Conservation (phyloP, 1,140 invertebrate genomes). For the Oncopodura yosiiana region DNA sequence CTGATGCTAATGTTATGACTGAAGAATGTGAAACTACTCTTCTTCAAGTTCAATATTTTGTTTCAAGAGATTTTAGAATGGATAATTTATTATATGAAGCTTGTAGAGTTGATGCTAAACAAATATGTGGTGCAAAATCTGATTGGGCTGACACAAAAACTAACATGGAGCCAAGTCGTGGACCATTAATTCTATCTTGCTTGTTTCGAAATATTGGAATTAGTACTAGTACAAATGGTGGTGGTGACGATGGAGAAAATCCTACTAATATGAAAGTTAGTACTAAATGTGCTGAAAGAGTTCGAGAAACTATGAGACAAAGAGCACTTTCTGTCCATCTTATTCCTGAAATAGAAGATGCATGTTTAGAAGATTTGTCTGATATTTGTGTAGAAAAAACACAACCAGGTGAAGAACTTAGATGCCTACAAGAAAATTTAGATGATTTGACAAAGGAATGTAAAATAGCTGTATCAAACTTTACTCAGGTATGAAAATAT, state of each 20-base stretch:
- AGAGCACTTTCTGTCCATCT: conserved; percentile 84
- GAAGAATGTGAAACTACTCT: conserved; percentile 79
- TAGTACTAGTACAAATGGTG: conserved; percentile 38
- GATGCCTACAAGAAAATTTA: conserved; percentile 84
- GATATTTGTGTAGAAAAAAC: conserved; percentile 71
- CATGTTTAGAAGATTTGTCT: conserved; percentile 76
- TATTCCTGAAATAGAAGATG: conserved; percentile 84
- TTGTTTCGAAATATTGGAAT: conserved; percentile 74
- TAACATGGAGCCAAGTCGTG: conserved; percentile 57
- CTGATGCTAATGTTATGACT: conserved; percentile 53
- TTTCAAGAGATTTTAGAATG: conserved; percentile 84
- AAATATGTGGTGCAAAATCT: conserved; percentile 65
- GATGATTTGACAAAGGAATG: conserved; percentile 57
- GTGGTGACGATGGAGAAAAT: not conserved
- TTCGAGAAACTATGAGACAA: conserved; percentile 82
- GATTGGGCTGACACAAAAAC: conserved; percentile 62
- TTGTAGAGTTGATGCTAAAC: conserved; percentile 76
- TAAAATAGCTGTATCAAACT: conserved; percentile 65
- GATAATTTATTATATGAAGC: conserved; percentile 79
- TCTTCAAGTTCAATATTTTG: conserved; percentile 94
- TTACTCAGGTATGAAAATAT: conserved; percentile 80
- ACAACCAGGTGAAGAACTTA: conserved; percentile 74
- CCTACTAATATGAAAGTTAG: conserved; percentile 36
- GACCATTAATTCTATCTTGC: conserved; percentile 79
- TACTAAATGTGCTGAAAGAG: conserved; percentile 54